Base-by-base conservation (phyloP, 2,888 invertebrate species). In the Cryptosula pallasiana region DNA sequence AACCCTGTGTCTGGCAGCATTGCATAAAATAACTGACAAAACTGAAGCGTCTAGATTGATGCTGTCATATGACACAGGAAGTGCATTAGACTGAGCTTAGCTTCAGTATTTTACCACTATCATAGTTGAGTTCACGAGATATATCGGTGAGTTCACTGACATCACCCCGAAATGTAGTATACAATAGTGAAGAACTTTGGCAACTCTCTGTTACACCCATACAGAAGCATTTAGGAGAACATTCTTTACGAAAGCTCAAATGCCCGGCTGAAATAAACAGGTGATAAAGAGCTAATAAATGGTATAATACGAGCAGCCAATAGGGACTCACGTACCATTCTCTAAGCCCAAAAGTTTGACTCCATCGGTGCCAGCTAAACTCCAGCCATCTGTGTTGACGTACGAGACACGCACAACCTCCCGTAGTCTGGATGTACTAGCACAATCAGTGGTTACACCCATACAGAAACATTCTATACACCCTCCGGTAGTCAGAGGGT, bases 401-500 rank as follows among this genome's bases (percentile, higher is more conserved):
- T 63, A 63, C 3, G 63, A 63, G 9, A 63, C 63, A 63, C 25
- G 25, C 32, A 63, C 9, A 16, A 25, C 63, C 9, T 63, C 63
- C 72, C 93, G 88, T 75, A 90, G 90, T 86, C 89, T 89, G 72
- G 88, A 89, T 71, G 94, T 94, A 80, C 94, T 92, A 72, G 88
- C 88, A 83, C 98, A 98, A 76, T 89, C 88, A 63, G 83, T 80
- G 0, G 92, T 90, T 54, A 95, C 89, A 1, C 95, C 97, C 87
- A 93, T 92, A 85, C 98, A 98, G 92, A 97, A 98, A 86, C 98
- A 98, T 72, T 90, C 88, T 72, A 95, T 91, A 85, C 98, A 99
- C 58, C 98, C 98, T 77, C 91, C 90, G 77, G 90, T 89, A 80
- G 92, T 91, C 74, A 89, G 89, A 25, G 88, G 85, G 72, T 92